Conservation (phyloP, 2,888 invertebrate genomes). For the Tachina grossa region DNA sequence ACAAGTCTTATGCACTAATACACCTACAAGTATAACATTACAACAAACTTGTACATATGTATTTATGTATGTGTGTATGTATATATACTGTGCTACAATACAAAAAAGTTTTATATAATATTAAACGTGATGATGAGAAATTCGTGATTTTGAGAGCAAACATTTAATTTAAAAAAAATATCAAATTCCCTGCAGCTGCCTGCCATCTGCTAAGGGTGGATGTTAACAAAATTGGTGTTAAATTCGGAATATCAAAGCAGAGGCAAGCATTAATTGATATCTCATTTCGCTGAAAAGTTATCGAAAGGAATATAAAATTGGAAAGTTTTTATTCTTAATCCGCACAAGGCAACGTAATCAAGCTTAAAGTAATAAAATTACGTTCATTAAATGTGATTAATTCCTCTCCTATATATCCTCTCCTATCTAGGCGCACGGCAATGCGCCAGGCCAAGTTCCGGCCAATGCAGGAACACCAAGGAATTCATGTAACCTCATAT, state of each 20-base stretch:
- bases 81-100: background rate
- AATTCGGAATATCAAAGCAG: background rate
- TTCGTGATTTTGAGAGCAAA: constrained; percentile 53
- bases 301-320: background rate
- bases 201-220: background rate
- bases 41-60: background rate
- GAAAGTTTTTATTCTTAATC: background rate
- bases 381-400: too few relatives aligned
- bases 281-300: background rate
- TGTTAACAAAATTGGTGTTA: background rate
- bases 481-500: too few relatives aligned
- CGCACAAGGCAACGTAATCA: background rate
- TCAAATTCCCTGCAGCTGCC: background rate
- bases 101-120: constrained; percentile 31
- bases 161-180: constrained; percentile 53
- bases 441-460: too few relatives aligned
- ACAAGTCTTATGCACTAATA: background rate
- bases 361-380: too few relatives aligned
- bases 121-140: constrained; percentile 54
- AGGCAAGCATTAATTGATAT: too few relatives aligned
- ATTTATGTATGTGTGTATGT: background rate
- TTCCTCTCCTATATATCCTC: too few relatives aligned
- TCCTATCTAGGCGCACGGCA: too few relatives aligned
- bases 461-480: too few relatives aligned
- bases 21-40: too few relatives aligned